Base-by-base conservation (phyloP, 1,140 invertebrate species). In the Lepidotrigona ventralis region DNA sequence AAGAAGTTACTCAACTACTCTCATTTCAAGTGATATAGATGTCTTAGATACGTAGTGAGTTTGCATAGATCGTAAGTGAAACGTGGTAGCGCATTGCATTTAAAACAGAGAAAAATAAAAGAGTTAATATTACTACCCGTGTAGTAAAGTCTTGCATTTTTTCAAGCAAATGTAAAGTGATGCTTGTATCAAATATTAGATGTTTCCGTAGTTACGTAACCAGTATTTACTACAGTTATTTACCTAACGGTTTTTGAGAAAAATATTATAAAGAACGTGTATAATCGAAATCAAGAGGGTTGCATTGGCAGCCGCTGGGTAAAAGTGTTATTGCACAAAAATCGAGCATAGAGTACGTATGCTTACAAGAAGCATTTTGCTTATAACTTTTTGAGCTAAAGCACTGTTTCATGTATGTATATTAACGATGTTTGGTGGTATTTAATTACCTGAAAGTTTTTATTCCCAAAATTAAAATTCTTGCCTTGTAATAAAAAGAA, bases 21-120 rank as follows among this genome's bases (percentile, higher is more conserved):
- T 87, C 68, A 88, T 87, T 85, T 88, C 80, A 84, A 81, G 84
- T 90, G 84, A 85, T 88, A 88, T 88, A 86, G 68, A 85, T 77
- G 84, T 84, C 53, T 81, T 90, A 90, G 78, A 86, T 81, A 86
- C 83, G 85, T 86, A 87, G 84, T 68, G 77, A 70, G 83, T 86
- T 90, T 46, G 77, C 73, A 76, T 83, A 85, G 83, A 79, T 88
- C 66, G 71, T 87, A 69, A 72, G 79, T 79, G 80, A 84, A 76
- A 66, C 79, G 70, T 77, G 68, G 70, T 82, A 87, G 79, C 72
- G 66, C 39, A 72, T 87, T 87, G 75, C 70, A 86, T 81, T 83
- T 75, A 86, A 86, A 83, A 76, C 64, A 39, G 23, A 78, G 73
- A 77, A 33, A 46, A 46, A 46, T 46, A 81, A 84, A 83, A 77